Conservation (phyloP, 2,888 invertebrate genomes). For the Conomelus anceps region DNA sequence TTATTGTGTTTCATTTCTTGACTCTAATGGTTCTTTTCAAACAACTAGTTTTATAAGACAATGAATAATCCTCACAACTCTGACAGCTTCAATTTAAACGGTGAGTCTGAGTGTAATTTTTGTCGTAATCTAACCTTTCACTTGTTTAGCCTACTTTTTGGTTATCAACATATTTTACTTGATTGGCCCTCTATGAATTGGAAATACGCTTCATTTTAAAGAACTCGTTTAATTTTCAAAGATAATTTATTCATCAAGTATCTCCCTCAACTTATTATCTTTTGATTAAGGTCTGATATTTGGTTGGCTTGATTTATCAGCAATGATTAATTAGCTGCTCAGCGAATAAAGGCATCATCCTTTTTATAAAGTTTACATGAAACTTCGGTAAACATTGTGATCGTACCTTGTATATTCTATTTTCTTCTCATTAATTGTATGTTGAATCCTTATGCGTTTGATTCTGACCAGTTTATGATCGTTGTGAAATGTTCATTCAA, state of each 20-base stretch:
- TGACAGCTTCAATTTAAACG: slow-evolving; percentile 36
- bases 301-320: background rate
- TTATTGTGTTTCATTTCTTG: background rate
- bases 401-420: no score
- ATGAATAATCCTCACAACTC: slow-evolving; percentile 35
- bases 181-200: background rate
- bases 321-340: background rate
- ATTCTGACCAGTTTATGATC: no score
- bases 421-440: no score
- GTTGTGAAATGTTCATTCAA: no score
- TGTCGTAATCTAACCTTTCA: slow-evolving; percentile 15
- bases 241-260: background rate
- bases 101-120: slow-evolving; percentile 26
- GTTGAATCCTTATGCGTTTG: no score
- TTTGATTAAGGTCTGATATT: background rate
- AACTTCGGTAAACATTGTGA: no score
- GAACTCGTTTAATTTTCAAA: background rate
- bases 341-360: no score
- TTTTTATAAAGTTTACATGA: no score
- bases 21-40: background rate
- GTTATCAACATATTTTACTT: slow-evolving; percentile 7
- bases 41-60: slow-evolving; percentile 21
- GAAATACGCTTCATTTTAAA: background rate
- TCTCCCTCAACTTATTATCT: background rate
- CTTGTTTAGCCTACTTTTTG: background rate